A percentile compares a stretch with the other conserved stretches of the same genome.
phyloP scores from a whole-genome alignment of 2,888 invertebrate genomes.

The Automeris io region DNA sequence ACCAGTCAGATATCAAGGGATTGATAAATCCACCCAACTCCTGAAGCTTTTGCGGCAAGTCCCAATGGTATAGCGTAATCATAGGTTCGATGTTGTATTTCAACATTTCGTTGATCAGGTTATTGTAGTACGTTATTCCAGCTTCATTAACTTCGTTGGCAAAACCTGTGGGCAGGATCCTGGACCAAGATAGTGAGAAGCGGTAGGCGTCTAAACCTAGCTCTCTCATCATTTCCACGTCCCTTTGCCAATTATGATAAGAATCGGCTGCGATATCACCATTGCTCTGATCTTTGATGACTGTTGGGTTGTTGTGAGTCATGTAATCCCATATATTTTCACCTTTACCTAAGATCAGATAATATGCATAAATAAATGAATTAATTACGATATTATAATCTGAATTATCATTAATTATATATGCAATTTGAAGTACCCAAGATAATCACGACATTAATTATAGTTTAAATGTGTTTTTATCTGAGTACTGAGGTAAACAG shows the following conservation, averaged over 20 bases:
- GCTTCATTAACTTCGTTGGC: conserved; percentile 48
- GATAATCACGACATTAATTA: no score
- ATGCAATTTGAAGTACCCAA: no score
- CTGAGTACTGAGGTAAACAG: no score
- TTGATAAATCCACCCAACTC: conserved; percentile 35
- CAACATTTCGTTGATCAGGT: conserved; percentile 66
- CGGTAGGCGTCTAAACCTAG: conserved; percentile 66
- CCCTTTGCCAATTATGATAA: conserved; percentile 69
- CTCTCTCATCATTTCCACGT: conserved; percentile 56
- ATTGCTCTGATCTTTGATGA: conserved; percentile 35
- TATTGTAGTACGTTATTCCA: conserved; percentile 71
- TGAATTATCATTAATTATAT: no score
- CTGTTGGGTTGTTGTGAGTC: conserved; percentile 23
- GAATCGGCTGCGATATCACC: conserved; percentile 75
- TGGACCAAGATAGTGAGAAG: conserved; percentile 77
- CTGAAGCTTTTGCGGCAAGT: conserved; percentile 23
- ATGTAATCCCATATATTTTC: conserved; percentile 31
- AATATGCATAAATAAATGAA: no score
- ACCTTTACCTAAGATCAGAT: conserved; percentile 21
- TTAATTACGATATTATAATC: no score
- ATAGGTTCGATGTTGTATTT: conserved; percentile 40
- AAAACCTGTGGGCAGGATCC: conserved; percentile 42
- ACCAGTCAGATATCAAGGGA: conserved; percentile 54
- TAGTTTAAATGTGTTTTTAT: no score
- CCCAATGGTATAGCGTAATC: conserved; percentile 23